Conservation (phyloP, 1,140 invertebrate species). For the Drosophila nigromelanica region DNA sequence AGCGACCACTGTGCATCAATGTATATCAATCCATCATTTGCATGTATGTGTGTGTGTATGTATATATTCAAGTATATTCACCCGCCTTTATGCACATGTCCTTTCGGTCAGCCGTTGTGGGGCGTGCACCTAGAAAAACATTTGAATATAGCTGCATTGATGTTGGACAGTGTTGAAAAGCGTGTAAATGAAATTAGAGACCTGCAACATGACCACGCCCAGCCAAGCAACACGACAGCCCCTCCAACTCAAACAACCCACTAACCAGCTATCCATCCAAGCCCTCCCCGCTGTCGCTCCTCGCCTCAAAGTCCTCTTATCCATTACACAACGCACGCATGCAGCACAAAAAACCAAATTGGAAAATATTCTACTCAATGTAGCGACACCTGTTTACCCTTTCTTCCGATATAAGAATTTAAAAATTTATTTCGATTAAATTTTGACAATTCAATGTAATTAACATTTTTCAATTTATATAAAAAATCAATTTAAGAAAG, state of each 20-base stretch:
- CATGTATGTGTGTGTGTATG: not conserved
- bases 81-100: not conserved
- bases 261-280: not conserved
- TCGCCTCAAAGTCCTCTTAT: no score
- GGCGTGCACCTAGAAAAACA: slow-evolving; percentile 46
- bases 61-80: not conserved
- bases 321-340: not conserved
- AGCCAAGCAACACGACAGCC: not conserved
- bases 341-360: not conserved
- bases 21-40: not conserved
- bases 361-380: not conserved
- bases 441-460: no score
- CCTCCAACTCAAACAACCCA: not conserved
- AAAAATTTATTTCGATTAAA: no score
- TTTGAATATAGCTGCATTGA: slow-evolving; percentile 71
- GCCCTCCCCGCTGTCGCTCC: no score
- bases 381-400: not conserved
- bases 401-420: not conserved
- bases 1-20: no score
- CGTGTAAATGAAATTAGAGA: slow-evolving; percentile 77
- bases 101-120: not conserved
- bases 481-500: no score
- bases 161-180: slow-evolving; percentile 62
- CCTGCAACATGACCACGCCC: slow-evolving; percentile 36
- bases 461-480: no score